Percentiles rank a stretch among this genome's conserved stretches.
Conservation (phyloP, 1,140 invertebrate species). For the Drosophila lacteicornis region DNA sequence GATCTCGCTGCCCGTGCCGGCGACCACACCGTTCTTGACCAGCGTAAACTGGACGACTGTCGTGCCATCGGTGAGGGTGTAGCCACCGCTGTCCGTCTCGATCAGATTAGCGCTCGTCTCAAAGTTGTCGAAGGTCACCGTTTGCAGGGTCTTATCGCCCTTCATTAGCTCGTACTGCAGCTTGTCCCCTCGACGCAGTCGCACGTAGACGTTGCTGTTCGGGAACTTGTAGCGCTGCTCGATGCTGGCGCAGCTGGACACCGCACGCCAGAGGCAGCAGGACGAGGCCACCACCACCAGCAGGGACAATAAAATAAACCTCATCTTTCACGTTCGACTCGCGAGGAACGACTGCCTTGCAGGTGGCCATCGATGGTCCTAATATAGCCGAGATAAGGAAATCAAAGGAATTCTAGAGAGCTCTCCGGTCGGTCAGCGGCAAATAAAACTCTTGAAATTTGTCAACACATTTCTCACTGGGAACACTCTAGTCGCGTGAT, state of each 20-base stretch:
- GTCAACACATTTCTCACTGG: conserved; percentile 31
- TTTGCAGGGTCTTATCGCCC: conserved; percentile 63
- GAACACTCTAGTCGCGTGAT: conserved; percentile 21
- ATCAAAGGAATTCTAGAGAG: conserved; percentile 14
- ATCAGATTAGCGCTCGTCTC: conserved; percentile 56
- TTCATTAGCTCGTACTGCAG: conserved; percentile 76
- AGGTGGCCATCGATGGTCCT: conserved; percentile 5
- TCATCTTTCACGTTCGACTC: conserved; percentile 36
- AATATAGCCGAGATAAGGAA: conserved; percentile 48
- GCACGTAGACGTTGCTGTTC: conserved; percentile 74
- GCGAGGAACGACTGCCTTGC: conserved; percentile 8
- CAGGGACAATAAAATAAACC: conserved; percentile 7
- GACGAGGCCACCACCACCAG: conserved; percentile 25
- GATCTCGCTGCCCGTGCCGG: conserved; percentile 40
- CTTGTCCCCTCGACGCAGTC: conserved; percentile 59
- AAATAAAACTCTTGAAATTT: conserved; percentile 66
- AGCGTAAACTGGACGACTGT: conserved; percentile 63
- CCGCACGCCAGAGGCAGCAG: conserved; percentile 36
- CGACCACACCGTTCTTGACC: conserved; percentile 39
- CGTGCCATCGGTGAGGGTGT: conserved; percentile 54
- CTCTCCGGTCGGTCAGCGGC: neutral
- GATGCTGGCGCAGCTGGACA: conserved; percentile 44
- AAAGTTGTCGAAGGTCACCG: conserved; percentile 75
- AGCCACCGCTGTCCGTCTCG: conserved; percentile 45
- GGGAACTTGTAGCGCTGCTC: conserved; percentile 73